phyloP scores from a whole-genome alignment of 1,140 invertebrate species.

The Epicauta chinensis region DNA sequence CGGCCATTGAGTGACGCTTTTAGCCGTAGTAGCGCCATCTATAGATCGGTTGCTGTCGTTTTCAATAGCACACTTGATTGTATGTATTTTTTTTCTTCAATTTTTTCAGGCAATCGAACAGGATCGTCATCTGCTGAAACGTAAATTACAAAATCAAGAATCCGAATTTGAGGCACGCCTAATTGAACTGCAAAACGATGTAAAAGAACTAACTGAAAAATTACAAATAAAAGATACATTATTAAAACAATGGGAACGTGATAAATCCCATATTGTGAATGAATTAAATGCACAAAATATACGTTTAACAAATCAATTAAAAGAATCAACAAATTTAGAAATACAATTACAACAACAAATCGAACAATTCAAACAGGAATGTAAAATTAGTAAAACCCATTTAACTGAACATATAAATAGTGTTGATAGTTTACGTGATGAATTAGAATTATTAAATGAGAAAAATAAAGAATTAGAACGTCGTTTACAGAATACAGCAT shows the following conservation, averaged over 20 bases:
- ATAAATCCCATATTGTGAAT: conserved; percentile 64
- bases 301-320: conserved; percentile 77
- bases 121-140: conserved; percentile 79
- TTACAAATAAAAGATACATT: conserved; percentile 56
- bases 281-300: conserved; percentile 89
- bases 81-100: conserved; percentile 24
- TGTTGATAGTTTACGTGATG: conserved; percentile 79
- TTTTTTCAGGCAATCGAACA: conserved; percentile 80
- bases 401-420: conserved; percentile 79
- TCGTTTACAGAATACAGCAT: conserved; percentile 61
- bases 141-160: conserved; percentile 76
- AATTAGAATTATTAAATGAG: conserved; percentile 76
- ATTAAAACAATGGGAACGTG: conserved; percentile 66
- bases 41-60: too few relatives aligned
- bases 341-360: conserved; percentile 73
- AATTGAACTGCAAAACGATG: conserved; percentile 80
- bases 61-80: too few relatives aligned
- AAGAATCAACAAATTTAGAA: conserved; percentile 59
- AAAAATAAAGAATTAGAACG: conserved; percentile 81
- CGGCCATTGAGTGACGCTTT: too few relatives aligned
- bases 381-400: conserved; percentile 61
- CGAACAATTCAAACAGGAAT: conserved; percentile 76
- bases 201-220: conserved; percentile 66
- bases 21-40: too few relatives aligned
- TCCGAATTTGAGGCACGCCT: conserved; percentile 86